These are phyloP conservation scores for Progne subis DNA, from an alignment of 2,113 vertebrate species.

Conservation along the genomic window DNA sequence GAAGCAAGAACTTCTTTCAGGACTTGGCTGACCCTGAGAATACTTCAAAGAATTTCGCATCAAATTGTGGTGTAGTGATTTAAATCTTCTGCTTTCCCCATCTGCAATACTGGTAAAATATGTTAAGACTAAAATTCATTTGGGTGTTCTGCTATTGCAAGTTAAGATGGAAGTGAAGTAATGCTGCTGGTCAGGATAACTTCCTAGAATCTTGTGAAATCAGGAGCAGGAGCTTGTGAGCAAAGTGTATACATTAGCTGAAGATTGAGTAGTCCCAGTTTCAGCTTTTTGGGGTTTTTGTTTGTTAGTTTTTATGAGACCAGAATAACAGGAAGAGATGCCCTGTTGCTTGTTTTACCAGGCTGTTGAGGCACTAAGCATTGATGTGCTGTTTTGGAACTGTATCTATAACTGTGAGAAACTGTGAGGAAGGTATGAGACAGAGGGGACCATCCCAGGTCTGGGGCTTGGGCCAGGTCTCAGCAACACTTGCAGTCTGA, in stretches of 20 bases:
- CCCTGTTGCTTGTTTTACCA: not conserved
- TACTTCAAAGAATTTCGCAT: constrained; percentile 3
- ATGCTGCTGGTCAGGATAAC: not conserved
- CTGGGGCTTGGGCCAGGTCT: not conserved
- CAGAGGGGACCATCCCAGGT: not conserved
- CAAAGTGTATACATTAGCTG: not conserved
- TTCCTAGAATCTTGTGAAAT: not conserved
- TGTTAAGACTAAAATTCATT: not conserved
- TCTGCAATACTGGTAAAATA: not conserved
- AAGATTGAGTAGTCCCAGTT: not conserved
- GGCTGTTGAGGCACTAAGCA: not conserved
- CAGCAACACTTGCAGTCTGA: not conserved
- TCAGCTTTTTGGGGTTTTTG: not conserved
- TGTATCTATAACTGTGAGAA: not conserved
- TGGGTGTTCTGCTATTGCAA: not conserved
- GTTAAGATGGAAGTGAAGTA: not conserved
- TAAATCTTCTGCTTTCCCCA: not conserved
- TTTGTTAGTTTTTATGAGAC: not conserved
- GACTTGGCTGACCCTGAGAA: not conserved
- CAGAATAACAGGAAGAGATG: not conserved
- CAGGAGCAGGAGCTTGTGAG: not conserved
- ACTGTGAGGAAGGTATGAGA: not conserved
- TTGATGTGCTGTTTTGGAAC: not conserved
- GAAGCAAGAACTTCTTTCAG: not conserved
- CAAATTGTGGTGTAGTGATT: not conserved